Conservation (phyloP, 2,113 vertebrate species). For the Taurulus bubalis region DNA sequence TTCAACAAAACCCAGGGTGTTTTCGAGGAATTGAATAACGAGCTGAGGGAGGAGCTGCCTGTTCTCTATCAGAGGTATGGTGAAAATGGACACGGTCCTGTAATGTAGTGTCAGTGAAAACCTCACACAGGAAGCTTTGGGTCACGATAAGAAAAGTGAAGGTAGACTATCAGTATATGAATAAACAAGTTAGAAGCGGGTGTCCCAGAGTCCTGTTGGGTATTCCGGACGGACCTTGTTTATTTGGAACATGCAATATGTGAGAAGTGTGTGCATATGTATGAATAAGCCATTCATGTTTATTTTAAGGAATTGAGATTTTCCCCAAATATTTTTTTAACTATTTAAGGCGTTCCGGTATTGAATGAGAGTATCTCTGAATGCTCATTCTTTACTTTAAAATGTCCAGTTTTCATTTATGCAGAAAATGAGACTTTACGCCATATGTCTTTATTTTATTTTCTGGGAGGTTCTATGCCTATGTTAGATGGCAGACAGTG, state of each 20-base stretch:
- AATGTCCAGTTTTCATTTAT: background rate
- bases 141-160: no score
- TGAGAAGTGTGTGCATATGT: background rate
- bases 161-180: background rate
- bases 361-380: background rate
- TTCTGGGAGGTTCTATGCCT: background rate
- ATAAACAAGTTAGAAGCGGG: background rate
- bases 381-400: background rate
- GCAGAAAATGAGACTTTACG: background rate
- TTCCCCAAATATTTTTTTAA: no score
- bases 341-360: background rate
- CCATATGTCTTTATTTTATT: background rate
- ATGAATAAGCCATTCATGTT: no score
- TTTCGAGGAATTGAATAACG: constrained; percentile 94
- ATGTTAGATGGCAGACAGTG: background rate
- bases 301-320: background rate
- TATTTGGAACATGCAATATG: background rate
- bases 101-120: background rate
- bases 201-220: background rate
- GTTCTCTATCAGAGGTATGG: constrained; percentile 90
- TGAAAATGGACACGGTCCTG: no score
- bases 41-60: constrained; percentile 93
- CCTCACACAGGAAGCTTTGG: no score
- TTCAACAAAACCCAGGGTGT: constrained; percentile 91
- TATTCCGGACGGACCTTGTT: background rate